Evolutionary conservation across 1,140 invertebrate genomes (phyloP), one percentile per base, ranked within the genome.

Genomic region (Lasioglossum baleicum): DNA sequence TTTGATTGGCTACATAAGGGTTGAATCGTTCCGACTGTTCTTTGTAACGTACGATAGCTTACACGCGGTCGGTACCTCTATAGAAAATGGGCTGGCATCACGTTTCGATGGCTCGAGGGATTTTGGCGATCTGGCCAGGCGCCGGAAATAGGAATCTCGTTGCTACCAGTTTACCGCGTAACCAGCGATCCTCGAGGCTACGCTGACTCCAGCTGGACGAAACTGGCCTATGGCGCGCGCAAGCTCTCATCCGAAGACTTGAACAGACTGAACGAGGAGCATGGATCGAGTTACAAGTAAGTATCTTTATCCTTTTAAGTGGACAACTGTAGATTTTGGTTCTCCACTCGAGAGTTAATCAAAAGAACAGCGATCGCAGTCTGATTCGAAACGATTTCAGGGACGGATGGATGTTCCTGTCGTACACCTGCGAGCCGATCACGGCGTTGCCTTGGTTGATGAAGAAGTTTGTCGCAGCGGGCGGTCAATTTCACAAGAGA

Each of bases 51-150:
- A 0, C 31, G 44, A 60, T 44, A 15, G 2, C 0, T 20, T 8
- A 68, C 11, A 6, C 11, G 20, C 53, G 26, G 1, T 26, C 26
- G 20, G 56, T 58, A 20, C 11, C 20, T 7, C 65, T 10, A 88
- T 64, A 95, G 95, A 71, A 91, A 94, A 90, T 97, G 96, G 96
- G 94, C 95, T 1, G 91, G 91, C 51, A 93, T 88, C 68, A 96
- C 96, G 7, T 94, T 95, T 85, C 88, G 93, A 15, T 95, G 95
- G 85, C 90, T 96, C 63, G 90, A 94, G 65, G 80, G 94, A 42
- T 89, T 96, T 60, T 97, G 96, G 96, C 93, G 94, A 78, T 90
- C 94, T 71, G 94, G 94, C 40, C 91, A 94, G 6, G 93, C 94
- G 15, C 91, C 93, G 11, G 91, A 94, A 73, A 91, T 93, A 17